phyloP scores from a whole-genome alignment of 2,797 vertebrate genomes.

The Notamacropus eugenii region DNA sequence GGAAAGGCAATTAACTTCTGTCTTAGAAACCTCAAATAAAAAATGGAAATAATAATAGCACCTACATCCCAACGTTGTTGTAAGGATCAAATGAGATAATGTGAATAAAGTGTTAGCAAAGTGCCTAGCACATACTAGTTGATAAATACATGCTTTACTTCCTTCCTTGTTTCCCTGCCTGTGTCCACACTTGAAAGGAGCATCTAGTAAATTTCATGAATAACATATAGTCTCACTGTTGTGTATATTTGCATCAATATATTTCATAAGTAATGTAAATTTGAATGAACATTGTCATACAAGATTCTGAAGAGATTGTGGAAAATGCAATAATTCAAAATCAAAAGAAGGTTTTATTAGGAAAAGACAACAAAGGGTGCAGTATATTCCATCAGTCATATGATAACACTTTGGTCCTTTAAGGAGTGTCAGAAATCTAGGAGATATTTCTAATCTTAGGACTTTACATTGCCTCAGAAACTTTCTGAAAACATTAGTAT shows the following conservation, averaged over 20 bases:
- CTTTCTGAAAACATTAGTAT: slow-evolving; percentile 58
- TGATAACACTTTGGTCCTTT: slow-evolving; percentile 55
- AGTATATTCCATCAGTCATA: slow-evolving; percentile 49
- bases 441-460: slow-evolving; percentile 50
- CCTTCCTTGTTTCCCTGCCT: not conserved
- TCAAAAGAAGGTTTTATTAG: slow-evolving; percentile 59
- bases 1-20: no score
- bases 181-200: not conserved
- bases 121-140: no score
- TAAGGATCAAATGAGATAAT: no score
- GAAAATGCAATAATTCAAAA: slow-evolving; percentile 50
- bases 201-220: not conserved
- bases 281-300: slow-evolving; percentile 42
- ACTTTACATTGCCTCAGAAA: slow-evolving; percentile 57
- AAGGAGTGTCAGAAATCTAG: slow-evolving; percentile 63
- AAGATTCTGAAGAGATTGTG: slow-evolving; percentile 65
- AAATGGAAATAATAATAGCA: no score
- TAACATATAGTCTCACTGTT: not conserved
- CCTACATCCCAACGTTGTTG: no score
- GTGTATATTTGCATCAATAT: slow-evolving; percentile 24
- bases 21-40: no score
- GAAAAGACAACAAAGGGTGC: slow-evolving; percentile 36
- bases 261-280: slow-evolving; percentile 52
- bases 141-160: not conserved
- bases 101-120: no score